These are phyloP conservation scores for Phyllostomus hastatus DNA, from an alignment of 2,113 vertebrate genomes.

Conservation along the genomic window DNA sequence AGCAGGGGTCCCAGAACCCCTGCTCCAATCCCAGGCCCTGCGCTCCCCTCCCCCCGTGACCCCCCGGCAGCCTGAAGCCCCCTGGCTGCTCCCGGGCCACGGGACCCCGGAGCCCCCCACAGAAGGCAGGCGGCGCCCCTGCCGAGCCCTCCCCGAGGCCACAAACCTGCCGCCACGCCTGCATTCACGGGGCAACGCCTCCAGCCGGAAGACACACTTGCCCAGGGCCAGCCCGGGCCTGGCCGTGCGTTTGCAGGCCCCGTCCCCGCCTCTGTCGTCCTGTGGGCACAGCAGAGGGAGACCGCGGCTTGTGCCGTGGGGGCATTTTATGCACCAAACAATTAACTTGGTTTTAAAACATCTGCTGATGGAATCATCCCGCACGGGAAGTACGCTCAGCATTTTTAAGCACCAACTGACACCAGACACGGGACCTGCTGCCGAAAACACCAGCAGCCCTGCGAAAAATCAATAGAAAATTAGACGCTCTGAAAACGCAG, in stretches of 20 bases:
- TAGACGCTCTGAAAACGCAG: conserved; percentile 78
- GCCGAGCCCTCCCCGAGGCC: not conserved
- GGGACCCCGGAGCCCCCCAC: not conserved
- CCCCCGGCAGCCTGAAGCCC: not conserved
- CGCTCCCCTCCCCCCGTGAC: accelerated
- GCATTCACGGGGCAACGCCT: accelerated
- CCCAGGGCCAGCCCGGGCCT: not conserved
- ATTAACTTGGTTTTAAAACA: conserved; percentile 80
- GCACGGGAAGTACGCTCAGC: conserved; percentile 77
- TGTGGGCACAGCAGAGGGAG: conserved; percentile 30
- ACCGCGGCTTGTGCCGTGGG: conserved; percentile 35
- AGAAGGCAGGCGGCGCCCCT: not conserved
- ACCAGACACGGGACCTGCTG: conserved; percentile 65
- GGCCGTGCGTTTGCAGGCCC: accelerated
- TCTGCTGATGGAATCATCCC: conserved; percentile 80
- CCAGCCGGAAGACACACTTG: accelerated
- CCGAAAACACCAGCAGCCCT: conserved; percentile 71
- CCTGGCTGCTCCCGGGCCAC: not conserved
- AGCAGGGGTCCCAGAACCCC: not conserved
- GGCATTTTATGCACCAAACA: conserved; percentile 76
- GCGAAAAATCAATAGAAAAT: conserved; percentile 82
- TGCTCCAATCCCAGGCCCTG: not conserved
- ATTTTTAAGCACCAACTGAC: conserved; percentile 74
- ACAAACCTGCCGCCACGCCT: accelerated
- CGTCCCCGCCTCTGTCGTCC: not conserved